A percentile compares a stretch with the other conserved stretches of the same genome.
phyloP scores from a whole-genome alignment of 2,888 invertebrate genomes.

The Acanthoscelides obtectus region DNA sequence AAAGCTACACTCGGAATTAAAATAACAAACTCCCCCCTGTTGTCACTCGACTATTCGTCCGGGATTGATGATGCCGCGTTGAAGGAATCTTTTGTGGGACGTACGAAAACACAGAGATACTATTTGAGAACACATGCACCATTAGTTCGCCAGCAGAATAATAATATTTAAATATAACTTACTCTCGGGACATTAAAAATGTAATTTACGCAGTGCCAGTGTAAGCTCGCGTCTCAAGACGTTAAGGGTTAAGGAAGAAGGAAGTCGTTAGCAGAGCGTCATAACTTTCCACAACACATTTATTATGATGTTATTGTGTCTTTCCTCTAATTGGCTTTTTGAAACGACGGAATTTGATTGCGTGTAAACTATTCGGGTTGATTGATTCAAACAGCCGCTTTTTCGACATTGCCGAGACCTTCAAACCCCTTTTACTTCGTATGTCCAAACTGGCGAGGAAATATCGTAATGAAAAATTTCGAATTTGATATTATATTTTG shows the following conservation, averaged over 20 bases:
- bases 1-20: constrained; percentile 17
- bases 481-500: too few species aligned
- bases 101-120: constrained; percentile 4
- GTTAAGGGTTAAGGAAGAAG: background rate
- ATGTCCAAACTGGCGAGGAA: too few species aligned
- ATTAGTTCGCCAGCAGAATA: constrained; percentile 1
- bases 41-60: constrained; percentile 18
- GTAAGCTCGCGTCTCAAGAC: background rate
- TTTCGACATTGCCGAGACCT: too few species aligned
- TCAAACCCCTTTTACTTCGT: too few species aligned
- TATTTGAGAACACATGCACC: background rate
- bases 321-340: background rate
- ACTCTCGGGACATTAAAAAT: background rate
- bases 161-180: background rate
- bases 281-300: background rate
- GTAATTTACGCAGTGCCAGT: background rate
- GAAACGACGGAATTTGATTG: background rate
- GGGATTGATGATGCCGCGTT: constrained; percentile 16
- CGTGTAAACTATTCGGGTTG: background rate
- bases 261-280: background rate
- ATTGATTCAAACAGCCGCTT: background rate
- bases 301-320: background rate
- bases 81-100: constrained; percentile 7
- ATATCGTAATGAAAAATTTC: too few species aligned
- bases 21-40: constrained; percentile 20